A percentile compares a stretch with the other conserved stretches of the same genome.
Evolutionary conservation across 2,888 invertebrate species (phyloP).

Genomic region (Aphidius colemani): DNA sequence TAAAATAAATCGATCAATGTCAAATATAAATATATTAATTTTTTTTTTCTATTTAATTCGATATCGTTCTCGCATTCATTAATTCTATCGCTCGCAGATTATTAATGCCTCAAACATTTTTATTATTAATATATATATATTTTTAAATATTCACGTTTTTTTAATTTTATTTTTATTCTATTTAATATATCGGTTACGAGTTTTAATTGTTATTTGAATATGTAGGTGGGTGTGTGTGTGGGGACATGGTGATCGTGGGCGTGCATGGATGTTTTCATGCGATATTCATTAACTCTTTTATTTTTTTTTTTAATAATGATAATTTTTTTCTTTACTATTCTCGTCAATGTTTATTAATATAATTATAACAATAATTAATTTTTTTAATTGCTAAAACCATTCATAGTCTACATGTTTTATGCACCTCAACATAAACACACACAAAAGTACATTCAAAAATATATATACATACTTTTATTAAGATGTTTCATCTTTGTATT

Average conservation of each 20-base stretch:
- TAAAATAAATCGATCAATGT: constrained; percentile 25
- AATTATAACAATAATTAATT: constrained; percentile 4
- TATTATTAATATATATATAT: constrained; percentile 1
- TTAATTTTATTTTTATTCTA: neutral
- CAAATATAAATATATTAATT: constrained; percentile 25
- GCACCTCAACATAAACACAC: constrained; percentile 9
- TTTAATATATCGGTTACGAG: constrained; percentile 24
- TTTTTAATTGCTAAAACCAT: neutral
- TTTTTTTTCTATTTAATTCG: constrained; percentile 13
- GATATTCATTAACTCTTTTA: constrained; percentile 11
- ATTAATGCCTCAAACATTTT: constrained; percentile 1
- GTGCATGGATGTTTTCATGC: constrained; percentile 50
- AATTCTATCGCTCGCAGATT: constrained; percentile 20
- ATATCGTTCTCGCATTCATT: constrained; percentile 13
- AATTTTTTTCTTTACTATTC: neutral
- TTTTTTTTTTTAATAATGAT: neutral
- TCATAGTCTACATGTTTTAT: neutral
- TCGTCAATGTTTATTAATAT: neutral
- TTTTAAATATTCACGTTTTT: neutral
- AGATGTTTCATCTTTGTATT: neutral
- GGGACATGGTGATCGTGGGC: constrained; percentile 46
- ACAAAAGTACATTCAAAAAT: neutral
- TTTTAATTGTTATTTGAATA: constrained; percentile 20
- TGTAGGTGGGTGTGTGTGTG: constrained; percentile 3
- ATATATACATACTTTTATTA: constrained; percentile 9